These are phyloP conservation scores for Poeciliopsis presidionis DNA, from an alignment of 2,797 vertebrate genomes.

Conservation along the genomic window DNA sequence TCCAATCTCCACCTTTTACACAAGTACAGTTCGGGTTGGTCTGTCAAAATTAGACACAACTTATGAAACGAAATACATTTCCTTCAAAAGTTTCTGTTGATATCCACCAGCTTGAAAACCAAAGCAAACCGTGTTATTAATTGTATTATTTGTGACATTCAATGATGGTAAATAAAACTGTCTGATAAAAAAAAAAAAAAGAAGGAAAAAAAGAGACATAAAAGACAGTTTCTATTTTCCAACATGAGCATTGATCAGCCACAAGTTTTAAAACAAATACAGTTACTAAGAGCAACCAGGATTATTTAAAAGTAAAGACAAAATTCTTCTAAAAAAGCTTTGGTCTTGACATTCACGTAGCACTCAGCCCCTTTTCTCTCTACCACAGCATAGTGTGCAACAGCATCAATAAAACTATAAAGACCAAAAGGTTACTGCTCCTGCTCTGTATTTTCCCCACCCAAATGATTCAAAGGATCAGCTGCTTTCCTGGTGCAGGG, in stretches of 20 bases:
- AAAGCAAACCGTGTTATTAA: not conserved
- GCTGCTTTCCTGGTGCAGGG: not conserved
- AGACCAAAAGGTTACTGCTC: not conserved
- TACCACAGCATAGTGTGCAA: not conserved
- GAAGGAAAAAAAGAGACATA: not conserved
- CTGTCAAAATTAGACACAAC: not conserved
- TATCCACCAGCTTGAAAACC: not conserved
- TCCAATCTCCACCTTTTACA: not conserved
- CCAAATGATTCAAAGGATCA: not conserved
- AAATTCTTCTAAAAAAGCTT: not conserved
- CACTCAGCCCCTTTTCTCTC: not conserved
- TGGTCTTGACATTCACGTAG: not conserved
- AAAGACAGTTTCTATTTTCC: not conserved
- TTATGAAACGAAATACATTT: not conserved
- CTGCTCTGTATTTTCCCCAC: not conserved
- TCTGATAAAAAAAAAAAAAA: conserved; percentile 3
- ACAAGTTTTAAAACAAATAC: not conserved
- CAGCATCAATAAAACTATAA: not conserved
- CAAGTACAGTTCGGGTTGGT: conserved; percentile 7
- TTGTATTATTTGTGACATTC: not conserved
- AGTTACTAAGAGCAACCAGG: not conserved
- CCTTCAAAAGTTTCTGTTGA: not conserved
- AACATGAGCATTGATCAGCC: not conserved
- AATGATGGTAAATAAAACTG: conserved; percentile 1
- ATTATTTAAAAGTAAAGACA: not conserved